Evolutionary conservation across 2,888 invertebrate genomes (phyloP).

Genomic region (Hymenopus coronatus): DNA sequence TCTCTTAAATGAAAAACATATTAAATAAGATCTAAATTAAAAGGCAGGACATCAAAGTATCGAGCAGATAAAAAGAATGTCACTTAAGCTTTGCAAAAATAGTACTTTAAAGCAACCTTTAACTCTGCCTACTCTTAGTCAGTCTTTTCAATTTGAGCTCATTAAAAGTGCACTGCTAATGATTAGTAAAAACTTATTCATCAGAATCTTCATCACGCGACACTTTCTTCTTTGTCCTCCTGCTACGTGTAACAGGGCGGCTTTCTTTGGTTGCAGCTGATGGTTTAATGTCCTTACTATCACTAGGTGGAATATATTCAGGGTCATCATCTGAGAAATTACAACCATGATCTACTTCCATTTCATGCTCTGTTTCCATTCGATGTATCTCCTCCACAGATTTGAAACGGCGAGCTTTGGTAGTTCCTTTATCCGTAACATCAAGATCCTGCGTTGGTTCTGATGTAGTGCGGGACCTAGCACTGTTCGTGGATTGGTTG

Average conservation of each 20-base stretch:
- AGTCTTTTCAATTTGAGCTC: constrained; percentile 12
- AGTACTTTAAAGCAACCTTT: background rate
- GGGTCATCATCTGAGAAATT: constrained; percentile 4
- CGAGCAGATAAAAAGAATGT: background rate
- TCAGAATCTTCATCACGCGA: background rate
- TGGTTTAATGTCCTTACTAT: background rate
- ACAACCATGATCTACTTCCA: background rate
- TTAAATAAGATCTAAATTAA: background rate
- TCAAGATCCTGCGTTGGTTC: constrained; percentile 7
- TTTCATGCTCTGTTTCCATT: background rate
- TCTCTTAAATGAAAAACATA: background rate
- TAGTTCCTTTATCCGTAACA: background rate
- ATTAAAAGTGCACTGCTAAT: background rate
- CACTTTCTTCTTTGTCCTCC: background rate
- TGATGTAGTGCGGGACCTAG: constrained; percentile 13
- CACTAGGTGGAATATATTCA: background rate
- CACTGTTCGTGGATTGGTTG: background rate
- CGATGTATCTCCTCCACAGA: background rate
- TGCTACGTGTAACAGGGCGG: background rate
- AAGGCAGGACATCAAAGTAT: background rate
- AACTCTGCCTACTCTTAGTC: background rate
- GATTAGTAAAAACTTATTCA: background rate
- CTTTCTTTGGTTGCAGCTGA: background rate
- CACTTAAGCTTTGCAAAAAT: background rate
- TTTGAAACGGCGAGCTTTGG: background rate